phyloP scores from a whole-genome alignment of 2,888 invertebrate species.

The Dinocampus coccinellae region DNA sequence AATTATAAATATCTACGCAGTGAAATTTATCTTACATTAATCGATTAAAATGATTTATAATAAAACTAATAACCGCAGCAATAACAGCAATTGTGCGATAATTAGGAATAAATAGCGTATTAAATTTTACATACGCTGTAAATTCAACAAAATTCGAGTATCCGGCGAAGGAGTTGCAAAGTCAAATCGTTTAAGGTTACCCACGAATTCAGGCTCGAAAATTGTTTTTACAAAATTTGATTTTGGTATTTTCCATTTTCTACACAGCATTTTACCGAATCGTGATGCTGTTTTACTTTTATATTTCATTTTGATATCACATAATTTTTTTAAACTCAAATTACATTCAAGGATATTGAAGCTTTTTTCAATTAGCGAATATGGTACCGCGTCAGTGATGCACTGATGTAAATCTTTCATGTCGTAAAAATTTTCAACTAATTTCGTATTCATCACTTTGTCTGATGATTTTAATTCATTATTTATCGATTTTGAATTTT shows the following conservation, averaged over 20 bases:
- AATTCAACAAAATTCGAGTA: slow-evolving; percentile 70
- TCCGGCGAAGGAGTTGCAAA: slow-evolving; percentile 76
- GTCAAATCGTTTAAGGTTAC: slow-evolving; percentile 68
- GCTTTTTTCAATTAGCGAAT: slow-evolving; percentile 4
- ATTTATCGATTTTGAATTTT: not conserved
- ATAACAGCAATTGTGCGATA: too few species aligned
- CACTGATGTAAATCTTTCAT: slow-evolving; percentile 35
- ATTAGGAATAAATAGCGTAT: too few species aligned
- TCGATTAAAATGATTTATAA: too few species aligned
- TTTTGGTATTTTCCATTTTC: slow-evolving; percentile 57
- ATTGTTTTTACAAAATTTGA: slow-evolving; percentile 46
- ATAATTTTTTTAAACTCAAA: slow-evolving; percentile 41
- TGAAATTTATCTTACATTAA: too few species aligned
- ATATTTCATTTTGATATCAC: slow-evolving; percentile 42
- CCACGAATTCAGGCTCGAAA: slow-evolving; percentile 36
- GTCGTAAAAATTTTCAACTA: slow-evolving; percentile 6
- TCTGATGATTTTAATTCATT: slow-evolving; percentile 11
- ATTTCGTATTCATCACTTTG: slow-evolving; percentile 10
- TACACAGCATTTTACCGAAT: slow-evolving; percentile 72
- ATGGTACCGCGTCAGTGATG: slow-evolving; percentile 22
- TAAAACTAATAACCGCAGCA: too few species aligned
- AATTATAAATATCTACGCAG: too few species aligned
- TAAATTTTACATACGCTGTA: slow-evolving; percentile 49
- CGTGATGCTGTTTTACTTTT: slow-evolving; percentile 62
- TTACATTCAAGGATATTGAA: slow-evolving; percentile 40